Conservation (phyloP, 2,888 invertebrate species). For the Drosophila paranaensis region DNA sequence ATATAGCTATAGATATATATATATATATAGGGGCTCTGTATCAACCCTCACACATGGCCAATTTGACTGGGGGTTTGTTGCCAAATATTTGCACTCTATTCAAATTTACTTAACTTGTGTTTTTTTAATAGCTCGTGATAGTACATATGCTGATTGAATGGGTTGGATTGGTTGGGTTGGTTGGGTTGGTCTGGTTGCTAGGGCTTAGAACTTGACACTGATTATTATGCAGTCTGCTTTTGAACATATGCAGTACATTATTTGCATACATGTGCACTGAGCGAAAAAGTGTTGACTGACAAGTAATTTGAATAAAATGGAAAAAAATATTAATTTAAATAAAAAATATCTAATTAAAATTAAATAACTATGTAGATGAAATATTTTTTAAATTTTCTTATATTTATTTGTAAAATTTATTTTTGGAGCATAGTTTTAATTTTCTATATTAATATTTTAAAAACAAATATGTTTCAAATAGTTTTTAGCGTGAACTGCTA, state of each 20-base stretch:
- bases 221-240: conserved; percentile 52
- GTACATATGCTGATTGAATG: conserved; percentile 12
- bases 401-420: background rate
- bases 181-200: conserved; percentile 44
- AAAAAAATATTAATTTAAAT: background rate
- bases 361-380: background rate
- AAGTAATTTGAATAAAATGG: background rate
- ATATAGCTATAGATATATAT: conserved; percentile 21
- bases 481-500: too few relatives aligned
- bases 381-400: background rate
- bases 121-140: conserved; percentile 22
- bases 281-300: conserved; percentile 4
- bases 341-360: background rate
- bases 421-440: background rate
- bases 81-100: conserved; percentile 55
- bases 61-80: conserved; percentile 26
- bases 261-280: conserved; percentile 40
- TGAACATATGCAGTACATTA: conserved; percentile 50
- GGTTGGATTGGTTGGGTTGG: conserved; percentile 1
- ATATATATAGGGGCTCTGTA: conserved; percentile 2
- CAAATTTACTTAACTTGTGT: conserved; percentile 30
- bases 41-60: conserved; percentile 27
- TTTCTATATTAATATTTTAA: too few relatives aligned
- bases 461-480: too few relatives aligned
- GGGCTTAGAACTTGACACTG: conserved; percentile 44